These are phyloP conservation scores for Gastrophryne carolinensis DNA, from an alignment of 2,797 vertebrate genomes.

Conservation along the genomic window DNA sequence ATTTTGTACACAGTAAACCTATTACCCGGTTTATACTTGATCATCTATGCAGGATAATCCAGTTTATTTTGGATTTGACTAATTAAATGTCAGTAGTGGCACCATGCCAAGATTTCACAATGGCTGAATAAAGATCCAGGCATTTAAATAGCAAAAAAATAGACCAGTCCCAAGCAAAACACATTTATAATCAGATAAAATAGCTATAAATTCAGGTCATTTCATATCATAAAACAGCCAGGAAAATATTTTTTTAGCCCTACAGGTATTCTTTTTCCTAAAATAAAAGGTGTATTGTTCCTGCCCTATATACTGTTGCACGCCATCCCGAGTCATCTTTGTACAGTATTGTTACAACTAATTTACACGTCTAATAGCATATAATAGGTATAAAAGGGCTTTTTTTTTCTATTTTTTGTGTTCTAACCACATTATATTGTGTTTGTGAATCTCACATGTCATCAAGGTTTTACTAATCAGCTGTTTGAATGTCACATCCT, in stretches of 20 bases:
- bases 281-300: too few relatives aligned
- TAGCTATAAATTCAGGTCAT: too few relatives aligned
- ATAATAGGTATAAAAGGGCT: too few relatives aligned
- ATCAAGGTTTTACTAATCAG: slow-evolving; percentile 13
- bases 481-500: slow-evolving; percentile 27
- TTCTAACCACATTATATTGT: slow-evolving; percentile 4
- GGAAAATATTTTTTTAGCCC: too few relatives aligned
- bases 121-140: background rate
- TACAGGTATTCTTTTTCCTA: too few relatives aligned
- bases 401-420: too few relatives aligned
- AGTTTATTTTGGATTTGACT: background rate
- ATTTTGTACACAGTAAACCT: background rate
- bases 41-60: background rate
- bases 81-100: background rate
- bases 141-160: background rate
- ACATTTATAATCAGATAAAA: too few relatives aligned
- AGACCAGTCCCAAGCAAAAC: background rate
- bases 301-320: too few relatives aligned
- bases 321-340: too few relatives aligned
- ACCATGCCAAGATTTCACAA: background rate
- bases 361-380: too few relatives aligned
- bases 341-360: too few relatives aligned
- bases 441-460: background rate
- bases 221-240: too few relatives aligned
- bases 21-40: background rate